Base-by-base conservation (phyloP, 2,797 vertebrate species). In the Odontamblyopus lacepedii region DNA sequence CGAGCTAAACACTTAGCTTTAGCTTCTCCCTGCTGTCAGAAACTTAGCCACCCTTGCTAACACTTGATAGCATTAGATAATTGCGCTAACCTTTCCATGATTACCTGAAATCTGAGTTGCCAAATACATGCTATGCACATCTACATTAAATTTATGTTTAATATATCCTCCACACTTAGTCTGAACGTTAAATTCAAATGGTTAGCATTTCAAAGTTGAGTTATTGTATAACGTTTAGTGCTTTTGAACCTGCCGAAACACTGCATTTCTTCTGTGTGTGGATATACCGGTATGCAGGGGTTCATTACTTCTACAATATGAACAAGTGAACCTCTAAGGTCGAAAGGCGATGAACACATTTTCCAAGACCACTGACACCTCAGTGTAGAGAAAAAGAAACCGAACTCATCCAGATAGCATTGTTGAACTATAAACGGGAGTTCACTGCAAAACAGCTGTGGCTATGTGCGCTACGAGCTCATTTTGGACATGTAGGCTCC, bases 11-110 rank as follows among this genome's bases (percentile, higher is more conserved):
- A 44, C 63, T 32, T 80, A 82, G 77, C 77, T 12, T 26, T 57
- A 53, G 78, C 71, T 85, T 84, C 75, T 78, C 80, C 69, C 76
- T 75, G 63, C 77, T 83, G 77, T 81, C 77, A 81, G 44, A 67
- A 84, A 73, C 48, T 78, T 85, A 78, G 82, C 85, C 64, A 27
- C 41, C 23, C 61, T 29, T 23, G 87, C 81, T 83, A 80, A 76
- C 26, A 30, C 9, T 74, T 29, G 56, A 0, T 83, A 70, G 80
- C 84, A 57, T 81, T 59, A 69, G 70, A 26, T 67, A 63, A 38
- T 63, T 63, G 30, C 11, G 61, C 18, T 63, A 38, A 29, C 57
- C 18, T 63, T 63, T 76, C 62, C 61, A 3, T 71, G 50, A 79
- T 79, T 78, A 55, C 18, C 2, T 63, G 63, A 32, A 62, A 60